A percentile compares a stretch with the other conserved stretches of the same genome.
These are phyloP conservation scores for Ophiothrix spiculata DNA, from an alignment of 35 echinoderm and acorn worm species.

Conservation along the genomic window DNA sequence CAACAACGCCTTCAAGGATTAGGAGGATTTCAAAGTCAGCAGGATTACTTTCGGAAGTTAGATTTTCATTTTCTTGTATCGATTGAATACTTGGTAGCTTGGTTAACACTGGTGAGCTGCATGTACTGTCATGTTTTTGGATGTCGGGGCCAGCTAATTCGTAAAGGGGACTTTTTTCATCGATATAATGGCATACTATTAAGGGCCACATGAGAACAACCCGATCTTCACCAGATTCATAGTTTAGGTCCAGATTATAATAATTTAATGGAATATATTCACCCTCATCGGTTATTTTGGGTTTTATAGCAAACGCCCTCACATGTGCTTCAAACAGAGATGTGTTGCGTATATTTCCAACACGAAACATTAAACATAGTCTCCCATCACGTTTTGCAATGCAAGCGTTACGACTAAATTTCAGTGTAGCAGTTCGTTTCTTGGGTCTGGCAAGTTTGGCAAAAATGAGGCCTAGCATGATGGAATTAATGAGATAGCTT, in stretches of 20 bases:
- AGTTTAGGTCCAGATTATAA: constrained; percentile 59
- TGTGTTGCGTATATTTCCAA: constrained; percentile 76
- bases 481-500: constrained; percentile 82
- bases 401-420: constrained; percentile 76
- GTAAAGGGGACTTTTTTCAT: constrained; percentile 80
- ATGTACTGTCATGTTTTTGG: constrained; percentile 28
- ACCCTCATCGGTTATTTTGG: constrained; percentile 68
- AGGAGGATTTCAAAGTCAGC: constrained; percentile 78
- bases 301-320: constrained; percentile 64
- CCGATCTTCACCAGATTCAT: constrained; percentile 43
- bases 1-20: constrained; percentile 84
- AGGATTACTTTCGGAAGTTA: neutral
- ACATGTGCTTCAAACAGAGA: constrained; percentile 80
- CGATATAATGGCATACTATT: constrained; percentile 77
- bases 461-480: constrained; percentile 87
- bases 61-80: neutral
- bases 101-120: neutral
- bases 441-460: constrained; percentile 94
- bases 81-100: neutral
- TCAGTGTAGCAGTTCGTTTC: constrained; percentile 84
- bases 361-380: constrained; percentile 89
- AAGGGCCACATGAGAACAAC: constrained; percentile 93
- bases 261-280: constrained; percentile 80
- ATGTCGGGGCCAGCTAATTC: constrained; percentile 51
- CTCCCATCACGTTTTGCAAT: constrained; percentile 87